Base-by-base conservation (phyloP, 2,888 invertebrate species). In the Dendrolimus houi region DNA sequence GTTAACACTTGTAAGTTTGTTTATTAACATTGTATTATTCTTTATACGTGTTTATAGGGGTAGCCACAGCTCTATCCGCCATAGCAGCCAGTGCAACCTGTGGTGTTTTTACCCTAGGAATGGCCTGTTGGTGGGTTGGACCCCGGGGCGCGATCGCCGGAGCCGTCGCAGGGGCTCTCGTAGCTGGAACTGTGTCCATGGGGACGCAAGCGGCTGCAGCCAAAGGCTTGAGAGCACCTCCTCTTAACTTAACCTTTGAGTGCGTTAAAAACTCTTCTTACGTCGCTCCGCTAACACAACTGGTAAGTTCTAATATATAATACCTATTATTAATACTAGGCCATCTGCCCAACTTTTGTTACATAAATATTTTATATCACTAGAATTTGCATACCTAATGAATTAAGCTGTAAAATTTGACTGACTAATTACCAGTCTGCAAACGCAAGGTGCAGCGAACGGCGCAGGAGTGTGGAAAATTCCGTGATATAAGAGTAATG, bases 1-100 rank as follows among this genome's bases (percentile, higher is more conserved):
- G 29, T 3, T 29, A 29, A 29, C 29, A 29, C 29, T n/a, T 41
- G 14, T 29, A 29, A 6, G 6, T 29, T 6, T 29, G 6, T 29
- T 29, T 3, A 3, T 29, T 29, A 29, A 29, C 29, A 29, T 29
- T 29, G 29, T 29, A 6, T 29, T 29, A 2, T 29, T n/a, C n/a
- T n/a, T 29, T 6, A 29, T 29, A 6, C 29, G 6, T 29, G 29
- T 29, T 1, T 57, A 8, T 58, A 89, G 89, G 89, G 86, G 93
- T 94, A 61, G 94, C 95, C 0, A 94, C 95, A 53, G 95, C 96
- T 13, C 82, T 96, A 55, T 95, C 96, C n/a, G 95, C 96, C 0
- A 96, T 97, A 63, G 95, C 96, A 1, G 95, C 96, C 0, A 95
- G 96, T 53, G 95, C 96, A 8, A 94, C 96, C 0, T 95, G 96